Conservation (phyloP, 2,888 invertebrate genomes). For the Maniola hyperantus region DNA sequence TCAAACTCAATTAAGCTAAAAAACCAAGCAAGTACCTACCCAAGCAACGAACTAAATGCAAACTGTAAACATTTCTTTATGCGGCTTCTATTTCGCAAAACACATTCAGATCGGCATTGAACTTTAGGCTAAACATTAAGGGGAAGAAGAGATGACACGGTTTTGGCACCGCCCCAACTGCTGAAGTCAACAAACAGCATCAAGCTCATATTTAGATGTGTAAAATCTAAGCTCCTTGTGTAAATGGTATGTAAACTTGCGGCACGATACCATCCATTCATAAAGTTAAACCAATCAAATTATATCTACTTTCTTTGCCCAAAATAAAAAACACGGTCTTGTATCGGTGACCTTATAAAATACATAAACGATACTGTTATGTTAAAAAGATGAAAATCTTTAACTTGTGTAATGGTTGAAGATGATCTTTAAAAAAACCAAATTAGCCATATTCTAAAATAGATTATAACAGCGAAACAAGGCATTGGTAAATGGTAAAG, state of each 20-base stretch:
- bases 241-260: conserved; percentile 2
- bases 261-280: too few species aligned
- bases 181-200: conserved; percentile 39
- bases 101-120: conserved; percentile 60
- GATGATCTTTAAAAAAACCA: conserved; percentile 1
- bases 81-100: conserved; percentile 34
- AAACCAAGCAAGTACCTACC: neutral
- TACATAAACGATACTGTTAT: too few species aligned
- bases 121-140: conserved; percentile 54
- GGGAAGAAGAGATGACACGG: conserved; percentile 51
- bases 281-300: too few species aligned
- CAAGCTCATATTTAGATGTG: conserved; percentile 36
- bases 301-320: too few species aligned
- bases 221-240: conserved; percentile 12
- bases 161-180: conserved; percentile 71
- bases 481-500: conserved; percentile 39
- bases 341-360: too few species aligned
- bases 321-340: neutral
- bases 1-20: neutral
- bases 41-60: neutral
- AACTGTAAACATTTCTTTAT: neutral
- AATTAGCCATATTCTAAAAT: neutral
- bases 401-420: neutral
- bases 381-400: neutral
- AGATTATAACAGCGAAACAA: neutral